These are phyloP conservation scores for Chondrosia reniformis DNA, from an alignment of 37 sponge, comb jelly and placozoan genomes.

Conservation along the genomic window DNA sequence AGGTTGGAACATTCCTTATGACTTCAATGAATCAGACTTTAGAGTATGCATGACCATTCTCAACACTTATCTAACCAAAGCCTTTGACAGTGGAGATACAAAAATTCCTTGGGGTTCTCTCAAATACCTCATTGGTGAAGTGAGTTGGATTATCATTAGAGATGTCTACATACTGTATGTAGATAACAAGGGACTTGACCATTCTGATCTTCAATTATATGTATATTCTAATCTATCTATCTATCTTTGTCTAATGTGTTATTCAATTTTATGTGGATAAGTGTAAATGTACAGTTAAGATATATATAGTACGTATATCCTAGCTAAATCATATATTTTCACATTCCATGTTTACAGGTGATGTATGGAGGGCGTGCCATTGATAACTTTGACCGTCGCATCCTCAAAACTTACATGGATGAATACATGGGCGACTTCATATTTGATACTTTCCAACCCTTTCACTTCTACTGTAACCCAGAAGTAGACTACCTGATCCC, in stretches of 20 bases:
- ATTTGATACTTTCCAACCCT: slow-evolving; percentile 99
- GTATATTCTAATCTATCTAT: neutral
- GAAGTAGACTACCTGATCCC: slow-evolving; percentile 95
- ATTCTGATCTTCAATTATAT: neutral
- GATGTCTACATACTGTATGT: neutral
- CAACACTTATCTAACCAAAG: slow-evolving; percentile 88
- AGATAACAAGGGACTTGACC: neutral
- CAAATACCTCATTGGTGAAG: slow-evolving; percentile 99
- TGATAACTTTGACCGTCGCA: slow-evolving; percentile 95
- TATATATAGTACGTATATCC: neutral
- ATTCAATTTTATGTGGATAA: neutral
- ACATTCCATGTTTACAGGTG: slow-evolving; percentile 51
- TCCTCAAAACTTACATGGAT: slow-evolving; percentile 99
- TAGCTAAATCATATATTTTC: neutral
- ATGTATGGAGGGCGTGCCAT: slow-evolving; percentile 99
- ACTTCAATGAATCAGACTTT: slow-evolving; percentile 99
- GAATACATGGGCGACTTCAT: slow-evolving; percentile 99
- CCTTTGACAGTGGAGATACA: slow-evolving; percentile 78
- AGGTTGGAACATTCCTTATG: slow-evolving; percentile 99
- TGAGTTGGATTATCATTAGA: slow-evolving; percentile 9
- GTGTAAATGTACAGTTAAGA: neutral
- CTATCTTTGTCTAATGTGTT: neutral
- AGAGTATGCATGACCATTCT: slow-evolving; percentile 95
- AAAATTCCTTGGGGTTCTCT: slow-evolving; percentile 98
- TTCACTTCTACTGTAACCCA: slow-evolving; percentile 91